Percentiles rank a stretch among this genome's conserved stretches.
phyloP scores from a whole-genome alignment of 2,797 vertebrate genomes.

The Corythornis leucogaster region DNA sequence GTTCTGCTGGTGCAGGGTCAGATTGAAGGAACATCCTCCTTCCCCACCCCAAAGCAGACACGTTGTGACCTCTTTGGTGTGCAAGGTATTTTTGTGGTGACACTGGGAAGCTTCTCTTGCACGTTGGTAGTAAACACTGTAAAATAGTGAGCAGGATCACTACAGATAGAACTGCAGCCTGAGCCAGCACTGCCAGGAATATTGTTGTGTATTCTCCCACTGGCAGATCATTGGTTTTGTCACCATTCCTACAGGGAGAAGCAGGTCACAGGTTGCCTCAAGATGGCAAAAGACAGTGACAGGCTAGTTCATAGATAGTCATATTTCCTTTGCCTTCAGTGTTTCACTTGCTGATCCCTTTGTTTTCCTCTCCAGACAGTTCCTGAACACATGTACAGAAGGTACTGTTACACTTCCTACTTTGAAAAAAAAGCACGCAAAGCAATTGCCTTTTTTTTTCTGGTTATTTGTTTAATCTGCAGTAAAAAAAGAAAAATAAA shows the following conservation, averaged over 20 bases:
- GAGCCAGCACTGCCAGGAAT: not conserved
- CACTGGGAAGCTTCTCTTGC: not conserved
- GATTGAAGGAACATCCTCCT: not conserved
- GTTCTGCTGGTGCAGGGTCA: not conserved
- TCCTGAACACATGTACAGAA: fast-evolving
- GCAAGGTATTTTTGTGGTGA: not conserved
- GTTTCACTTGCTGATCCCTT: not conserved
- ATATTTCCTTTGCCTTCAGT: not conserved
- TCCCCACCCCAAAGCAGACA: fast-evolving
- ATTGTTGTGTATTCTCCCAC: not conserved
- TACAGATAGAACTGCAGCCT: not conserved
- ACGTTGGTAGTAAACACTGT: not conserved
- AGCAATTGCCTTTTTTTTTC: not conserved
- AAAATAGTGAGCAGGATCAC: not conserved
- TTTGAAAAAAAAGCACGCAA: slow-evolving; percentile 12
- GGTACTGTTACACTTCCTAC: not conserved
- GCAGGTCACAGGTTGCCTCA: not conserved
- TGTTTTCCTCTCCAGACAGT: not conserved
- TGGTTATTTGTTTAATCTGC: slow-evolving; percentile 58
- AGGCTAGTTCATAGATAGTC: not conserved
- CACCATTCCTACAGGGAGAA: not conserved
- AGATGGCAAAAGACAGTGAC: not conserved
- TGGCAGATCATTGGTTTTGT: not conserved
- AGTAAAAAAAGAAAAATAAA: slow-evolving; percentile 2
- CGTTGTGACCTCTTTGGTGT: not conserved